Conservation (phyloP, 2,888 invertebrate species). For the Allygus modestus region DNA sequence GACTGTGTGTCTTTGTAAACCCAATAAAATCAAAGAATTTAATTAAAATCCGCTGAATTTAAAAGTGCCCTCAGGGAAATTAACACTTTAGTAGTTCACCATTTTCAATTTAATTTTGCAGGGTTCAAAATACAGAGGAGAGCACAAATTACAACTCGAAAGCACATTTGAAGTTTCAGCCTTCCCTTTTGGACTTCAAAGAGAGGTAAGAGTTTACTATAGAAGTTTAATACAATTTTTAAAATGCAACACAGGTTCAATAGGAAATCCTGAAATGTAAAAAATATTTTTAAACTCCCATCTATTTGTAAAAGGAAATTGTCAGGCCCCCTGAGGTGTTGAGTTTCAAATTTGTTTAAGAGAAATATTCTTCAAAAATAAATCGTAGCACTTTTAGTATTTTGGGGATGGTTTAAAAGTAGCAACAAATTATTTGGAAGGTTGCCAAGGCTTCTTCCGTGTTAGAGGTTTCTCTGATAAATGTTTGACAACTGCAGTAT, state of each 20-base stretch:
- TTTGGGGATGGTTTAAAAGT: constrained; percentile 28
- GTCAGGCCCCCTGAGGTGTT: no score
- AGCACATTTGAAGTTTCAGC: constrained; percentile 80
- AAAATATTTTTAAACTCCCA: no score
- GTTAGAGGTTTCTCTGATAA: constrained; percentile 33
- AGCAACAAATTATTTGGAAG: constrained; percentile 14
- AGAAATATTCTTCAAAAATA: constrained; percentile 74
- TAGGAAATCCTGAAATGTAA: no score
- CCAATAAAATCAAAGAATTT: no score
- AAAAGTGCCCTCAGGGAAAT: no score
- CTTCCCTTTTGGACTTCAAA: constrained; percentile 83
- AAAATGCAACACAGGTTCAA: no score
- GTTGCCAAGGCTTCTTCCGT: neutral
- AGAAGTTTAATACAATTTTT: constrained; percentile 46
- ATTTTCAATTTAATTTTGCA: constrained; percentile 4
- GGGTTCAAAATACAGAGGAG: constrained; percentile 59
- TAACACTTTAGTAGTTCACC: no score
- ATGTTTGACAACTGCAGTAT: constrained; percentile 23
- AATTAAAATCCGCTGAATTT: no score
- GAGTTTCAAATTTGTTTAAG: no score
- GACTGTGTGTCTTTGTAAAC: no score
- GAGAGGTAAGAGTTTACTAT: constrained; percentile 78
- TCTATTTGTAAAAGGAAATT: no score
- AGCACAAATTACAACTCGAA: constrained; percentile 63
- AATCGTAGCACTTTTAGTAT: neutral